These are phyloP conservation scores for Mellilla xanthometata DNA, from an alignment of 2,888 invertebrate species.

Conservation along the genomic window DNA sequence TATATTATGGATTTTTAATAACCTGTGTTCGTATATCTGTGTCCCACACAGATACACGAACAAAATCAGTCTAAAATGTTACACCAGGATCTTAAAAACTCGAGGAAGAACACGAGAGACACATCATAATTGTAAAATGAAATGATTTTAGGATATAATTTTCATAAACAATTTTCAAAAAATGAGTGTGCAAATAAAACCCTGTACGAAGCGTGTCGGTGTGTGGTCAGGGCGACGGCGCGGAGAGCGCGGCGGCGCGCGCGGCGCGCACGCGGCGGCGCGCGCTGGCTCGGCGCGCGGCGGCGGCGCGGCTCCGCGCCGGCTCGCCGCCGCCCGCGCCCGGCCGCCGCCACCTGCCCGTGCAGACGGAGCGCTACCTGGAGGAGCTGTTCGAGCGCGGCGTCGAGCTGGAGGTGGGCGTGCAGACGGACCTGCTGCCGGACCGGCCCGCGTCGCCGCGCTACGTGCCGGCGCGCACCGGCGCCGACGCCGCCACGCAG, in stretches of 20 bases:
- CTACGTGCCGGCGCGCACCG: conserved; percentile 90
- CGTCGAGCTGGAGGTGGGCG: conserved; percentile 88
- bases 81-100: too few relatives aligned
- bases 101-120: too few relatives aligned
- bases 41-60: too few relatives aligned
- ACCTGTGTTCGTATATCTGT: too few relatives aligned
- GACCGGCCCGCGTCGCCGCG: conserved; percentile 91
- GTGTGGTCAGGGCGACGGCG: conserved; percentile 78
- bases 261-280: conserved; percentile 82
- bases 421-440: conserved; percentile 93
- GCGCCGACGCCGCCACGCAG: conserved; percentile 92
- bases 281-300: conserved; percentile 88
- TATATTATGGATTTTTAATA: too few relatives aligned
- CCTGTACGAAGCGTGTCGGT: too few relatives aligned
- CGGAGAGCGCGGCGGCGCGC: conserved; percentile 58
- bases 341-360: conserved; percentile 92
- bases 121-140: too few relatives aligned
- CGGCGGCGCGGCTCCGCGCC: conserved; percentile 85
- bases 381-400: conserved; percentile 92
- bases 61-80: too few relatives aligned
- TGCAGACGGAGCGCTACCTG: conserved; percentile 95
- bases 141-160: too few relatives aligned
- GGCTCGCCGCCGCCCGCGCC: conserved; percentile 90
- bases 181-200: too few relatives aligned
- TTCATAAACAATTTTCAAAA: too few relatives aligned